A percentile compares a stretch with the other conserved stretches of the same genome.
Evolutionary conservation across 2,888 invertebrate species (phyloP).

Genomic region (Brachycybe producta): DNA sequence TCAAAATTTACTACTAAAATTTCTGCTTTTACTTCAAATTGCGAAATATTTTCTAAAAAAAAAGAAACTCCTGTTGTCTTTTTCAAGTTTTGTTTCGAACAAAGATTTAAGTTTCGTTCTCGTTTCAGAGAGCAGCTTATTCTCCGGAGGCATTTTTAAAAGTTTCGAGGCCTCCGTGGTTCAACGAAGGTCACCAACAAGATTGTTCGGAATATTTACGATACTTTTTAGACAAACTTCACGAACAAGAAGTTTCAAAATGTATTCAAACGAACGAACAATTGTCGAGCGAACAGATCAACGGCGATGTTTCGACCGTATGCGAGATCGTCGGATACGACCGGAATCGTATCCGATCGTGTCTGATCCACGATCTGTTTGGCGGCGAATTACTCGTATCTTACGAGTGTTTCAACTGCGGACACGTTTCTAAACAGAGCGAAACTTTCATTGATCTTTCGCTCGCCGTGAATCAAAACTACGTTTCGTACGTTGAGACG

Average conservation of each 20-base stretch:
- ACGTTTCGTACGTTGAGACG: slow-evolving; percentile 6
- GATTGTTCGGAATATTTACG: slow-evolving; percentile 72
- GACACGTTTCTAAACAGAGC: slow-evolving; percentile 53
- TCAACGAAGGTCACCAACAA: slow-evolving; percentile 63
- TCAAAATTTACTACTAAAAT: too few species aligned
- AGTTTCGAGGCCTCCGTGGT: slow-evolving; percentile 61
- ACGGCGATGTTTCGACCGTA: neutral
- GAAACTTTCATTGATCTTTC: slow-evolving; percentile 65
- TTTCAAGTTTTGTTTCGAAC: too few species aligned
- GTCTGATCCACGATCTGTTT: slow-evolving; percentile 55
- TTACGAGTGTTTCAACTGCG: slow-evolving; percentile 58
- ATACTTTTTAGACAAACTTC: slow-evolving; percentile 18
- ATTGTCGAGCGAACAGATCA: neutral
- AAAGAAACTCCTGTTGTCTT: too few species aligned
- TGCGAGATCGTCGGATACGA: neutral
- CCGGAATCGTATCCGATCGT: neutral
- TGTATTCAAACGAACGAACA: too few species aligned
- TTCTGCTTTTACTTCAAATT: too few species aligned
- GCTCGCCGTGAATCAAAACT: slow-evolving; percentile 30
- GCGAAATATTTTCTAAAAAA: too few species aligned
- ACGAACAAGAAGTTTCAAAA: slow-evolving; percentile 21
- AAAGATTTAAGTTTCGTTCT: neutral
- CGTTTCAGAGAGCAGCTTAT: slow-evolving; percentile 42
- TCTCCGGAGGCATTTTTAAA: slow-evolving; percentile 58
- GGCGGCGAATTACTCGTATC: slow-evolving; percentile 62